A percentile compares a stretch with the other conserved stretches of the same genome.
Conservation (phyloP, 2,888 invertebrate species). For the Xestoiulus laeticollis region DNA sequence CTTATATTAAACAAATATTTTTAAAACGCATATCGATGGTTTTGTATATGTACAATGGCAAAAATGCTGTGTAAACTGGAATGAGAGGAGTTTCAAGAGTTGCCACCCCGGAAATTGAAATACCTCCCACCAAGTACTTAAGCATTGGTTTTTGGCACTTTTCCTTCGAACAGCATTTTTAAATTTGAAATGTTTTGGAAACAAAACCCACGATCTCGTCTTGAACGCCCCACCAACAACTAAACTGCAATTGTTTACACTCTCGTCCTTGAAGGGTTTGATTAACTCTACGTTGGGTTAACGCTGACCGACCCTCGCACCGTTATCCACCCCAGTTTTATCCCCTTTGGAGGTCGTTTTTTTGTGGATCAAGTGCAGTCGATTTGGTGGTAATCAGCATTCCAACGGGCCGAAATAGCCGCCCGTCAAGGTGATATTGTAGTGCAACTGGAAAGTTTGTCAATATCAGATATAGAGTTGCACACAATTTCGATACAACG, state of each 20-base stretch:
- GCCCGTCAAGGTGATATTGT: neutral
- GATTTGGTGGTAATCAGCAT: constrained; percentile 20
- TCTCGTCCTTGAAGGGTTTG: constrained; percentile 1
- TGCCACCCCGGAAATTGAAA: neutral
- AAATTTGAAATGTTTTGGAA: constrained; percentile 12
- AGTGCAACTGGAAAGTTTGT: neutral
- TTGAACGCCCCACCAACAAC: neutral
- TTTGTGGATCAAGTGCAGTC: neutral
- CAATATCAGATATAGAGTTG: neutral
- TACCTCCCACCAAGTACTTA: neutral
- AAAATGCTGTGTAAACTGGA: neutral
- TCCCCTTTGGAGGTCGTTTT: constrained; percentile 12
- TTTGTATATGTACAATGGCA: neutral
- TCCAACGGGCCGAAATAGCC: neutral
- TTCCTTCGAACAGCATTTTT: neutral
- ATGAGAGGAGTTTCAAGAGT: neutral
- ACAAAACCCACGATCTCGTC: neutral
- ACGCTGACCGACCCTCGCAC: neutral
- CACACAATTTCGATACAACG: neutral
- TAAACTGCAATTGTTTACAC: neutral
- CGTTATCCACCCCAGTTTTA: constrained; percentile 16
- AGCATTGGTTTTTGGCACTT: neutral
- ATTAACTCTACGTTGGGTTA: neutral
- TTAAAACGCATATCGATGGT: neutral
- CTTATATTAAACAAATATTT: neutral